Evolutionary conservation across 2,797 vertebrate genomes (phyloP), one percentile per base, ranked within the genome.

Genomic region (Danio tinwini): DNA sequence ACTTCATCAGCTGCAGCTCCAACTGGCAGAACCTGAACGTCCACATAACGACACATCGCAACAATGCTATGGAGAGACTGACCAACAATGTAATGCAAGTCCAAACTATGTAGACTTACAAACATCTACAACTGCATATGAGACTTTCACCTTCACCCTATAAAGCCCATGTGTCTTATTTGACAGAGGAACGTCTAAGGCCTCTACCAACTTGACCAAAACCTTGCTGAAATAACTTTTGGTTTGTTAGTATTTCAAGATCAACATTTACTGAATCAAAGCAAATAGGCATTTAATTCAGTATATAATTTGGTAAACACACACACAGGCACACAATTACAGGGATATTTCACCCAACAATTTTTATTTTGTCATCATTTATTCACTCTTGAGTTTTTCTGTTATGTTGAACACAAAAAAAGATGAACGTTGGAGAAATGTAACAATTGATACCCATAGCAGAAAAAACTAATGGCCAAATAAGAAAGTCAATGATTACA

Each of bases 11-110:
- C 59, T 61, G 55, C 12, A 76, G 70, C 73, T 67, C 19, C 9
- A 40, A 61, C 64, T 67, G 47, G 62, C 45, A 76, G 68, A 76
- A 67, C 81, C 78, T 73, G 81, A 78, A 71, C 11, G 45, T 78
- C 49, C 42, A 78, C 81, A 81, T 64, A 52, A 68, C 17, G 14
- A 37, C 55, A 68, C 61, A 76, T 77, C 49, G 50, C 55, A 81
- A 68, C 55, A 73, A 29, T 47, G 62, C 63, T 67, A 45, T 73
- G 29, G 19, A 58, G 42, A 1, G 55, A 68, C 67, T 68, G 58
- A 81, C 53, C 61, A 53, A 61, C 42, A 78, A 37, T 47, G 59
- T 42, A 61, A 65, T 67, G n/a, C 13, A 56, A 7, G 64, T 39
- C 13, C n/a, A 52, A 59, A 42, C 56, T 6, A 13, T 78, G 6